phyloP scores from a whole-genome alignment of 2,797 vertebrate species.

The Eulemur albifrons region DNA sequence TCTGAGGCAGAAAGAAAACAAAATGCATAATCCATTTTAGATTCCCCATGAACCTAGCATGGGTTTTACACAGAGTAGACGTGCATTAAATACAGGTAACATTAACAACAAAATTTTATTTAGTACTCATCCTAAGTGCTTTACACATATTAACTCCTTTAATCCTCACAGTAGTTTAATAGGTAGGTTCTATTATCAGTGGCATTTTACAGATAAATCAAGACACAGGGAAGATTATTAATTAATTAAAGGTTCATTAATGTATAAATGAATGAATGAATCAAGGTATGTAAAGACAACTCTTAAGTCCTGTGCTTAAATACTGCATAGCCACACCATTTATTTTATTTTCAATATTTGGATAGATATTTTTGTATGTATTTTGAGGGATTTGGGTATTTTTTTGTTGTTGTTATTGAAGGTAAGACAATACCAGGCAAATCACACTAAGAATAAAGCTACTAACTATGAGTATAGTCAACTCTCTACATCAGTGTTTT shows the following conservation, averaged over 20 bases:
- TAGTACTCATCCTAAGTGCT: background rate
- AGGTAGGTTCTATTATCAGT: background rate
- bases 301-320: background rate
- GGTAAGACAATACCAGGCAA: background rate
- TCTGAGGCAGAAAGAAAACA: background rate
- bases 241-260: background rate
- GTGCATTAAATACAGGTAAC: background rate
- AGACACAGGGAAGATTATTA: background rate
- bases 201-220: background rate
- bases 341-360: background rate
- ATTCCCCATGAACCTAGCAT: background rate
- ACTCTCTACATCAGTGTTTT: background rate
- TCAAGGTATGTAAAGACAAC: background rate
- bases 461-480: background rate
- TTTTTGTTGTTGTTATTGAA: background rate
- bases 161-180: background rate
- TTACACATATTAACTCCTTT: background rate
- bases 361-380: background rate
- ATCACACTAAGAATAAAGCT: background rate
- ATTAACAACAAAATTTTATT: background rate
- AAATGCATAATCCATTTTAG: background rate
- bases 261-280: background rate
- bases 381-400: background rate
- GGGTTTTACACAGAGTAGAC: background rate
- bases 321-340: fast-evolving